Percentiles rank a stretch among this genome's conserved stretches.
phyloP scores from a whole-genome alignment of 2,113 vertebrate genomes.

The Lathamus discolor region DNA sequence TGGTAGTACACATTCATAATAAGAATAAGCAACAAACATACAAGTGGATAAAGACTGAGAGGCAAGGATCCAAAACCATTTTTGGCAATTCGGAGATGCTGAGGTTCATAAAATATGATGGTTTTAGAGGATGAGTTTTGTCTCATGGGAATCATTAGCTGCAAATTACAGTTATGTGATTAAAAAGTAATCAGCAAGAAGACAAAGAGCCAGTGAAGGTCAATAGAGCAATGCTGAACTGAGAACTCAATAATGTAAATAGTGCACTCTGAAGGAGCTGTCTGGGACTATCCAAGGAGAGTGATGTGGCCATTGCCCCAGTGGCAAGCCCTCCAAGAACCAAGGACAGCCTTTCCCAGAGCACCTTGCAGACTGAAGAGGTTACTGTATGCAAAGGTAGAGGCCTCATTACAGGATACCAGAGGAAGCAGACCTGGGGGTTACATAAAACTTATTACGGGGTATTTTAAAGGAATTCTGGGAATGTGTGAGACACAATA shows the following conservation, averaged over 20 bases:
- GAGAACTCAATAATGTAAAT: not conserved
- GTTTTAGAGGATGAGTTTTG: not conserved
- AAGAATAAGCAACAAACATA: not conserved
- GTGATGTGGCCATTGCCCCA: not conserved
- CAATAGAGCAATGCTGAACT: not conserved
- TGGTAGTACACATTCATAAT: not conserved
- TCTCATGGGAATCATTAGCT: not conserved
- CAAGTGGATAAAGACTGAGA: not conserved
- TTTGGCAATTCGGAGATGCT: not conserved
- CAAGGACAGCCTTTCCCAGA: not conserved
- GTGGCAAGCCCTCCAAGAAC: not conserved
- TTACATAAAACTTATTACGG: not conserved
- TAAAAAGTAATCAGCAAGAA: not conserved
- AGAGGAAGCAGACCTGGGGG: not conserved
- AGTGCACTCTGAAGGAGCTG: fast-evolving
- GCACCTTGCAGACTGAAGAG: not conserved
- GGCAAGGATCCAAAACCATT: not conserved
- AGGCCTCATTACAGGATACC: not conserved
- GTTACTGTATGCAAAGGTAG: not conserved
- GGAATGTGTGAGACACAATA: not conserved
- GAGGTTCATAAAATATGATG: not conserved
- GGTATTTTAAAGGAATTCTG: not conserved
- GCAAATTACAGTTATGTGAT: not conserved
- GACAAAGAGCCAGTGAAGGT: not conserved
- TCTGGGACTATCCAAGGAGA: not conserved